phyloP scores from a whole-genome alignment of 2,888 invertebrate genomes.

The Xestia xanthographa region DNA sequence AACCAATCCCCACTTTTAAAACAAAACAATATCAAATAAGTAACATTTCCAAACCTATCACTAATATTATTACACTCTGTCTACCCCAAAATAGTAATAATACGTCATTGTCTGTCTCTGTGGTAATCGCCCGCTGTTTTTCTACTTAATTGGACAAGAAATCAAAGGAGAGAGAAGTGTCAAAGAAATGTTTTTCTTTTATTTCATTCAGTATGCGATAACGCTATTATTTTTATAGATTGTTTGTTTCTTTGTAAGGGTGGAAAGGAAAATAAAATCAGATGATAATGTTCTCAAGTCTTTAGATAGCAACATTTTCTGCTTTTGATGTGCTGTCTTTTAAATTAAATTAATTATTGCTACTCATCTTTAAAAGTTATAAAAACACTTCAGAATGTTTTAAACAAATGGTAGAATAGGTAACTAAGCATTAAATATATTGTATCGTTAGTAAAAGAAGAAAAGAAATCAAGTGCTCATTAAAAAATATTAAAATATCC shows the following conservation, averaged over 20 bases:
- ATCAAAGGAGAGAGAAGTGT: conserved; percentile 77
- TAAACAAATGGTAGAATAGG: not conserved
- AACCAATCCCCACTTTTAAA: not conserved
- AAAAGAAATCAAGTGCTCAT: not conserved
- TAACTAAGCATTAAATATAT: not conserved
- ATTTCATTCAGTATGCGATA: conserved; percentile 46
- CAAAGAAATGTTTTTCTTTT: conserved; percentile 66
- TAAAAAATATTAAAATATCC: not conserved
- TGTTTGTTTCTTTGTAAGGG: conserved; percentile 41
- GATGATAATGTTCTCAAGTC: conserved; percentile 36
- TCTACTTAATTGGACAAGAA: conserved; percentile 88
- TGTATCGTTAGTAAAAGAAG: not conserved
- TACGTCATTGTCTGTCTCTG: conserved; percentile 81
- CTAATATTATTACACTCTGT: conserved; percentile 20
- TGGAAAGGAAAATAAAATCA: conserved; percentile 33
- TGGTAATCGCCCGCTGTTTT: conserved; percentile 84
- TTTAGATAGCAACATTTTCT: not conserved
- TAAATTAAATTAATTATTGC: not conserved
- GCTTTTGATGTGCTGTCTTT: not conserved
- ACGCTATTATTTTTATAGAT: conserved; percentile 57
- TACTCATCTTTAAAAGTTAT: not conserved
- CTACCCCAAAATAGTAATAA: conserved; percentile 79
- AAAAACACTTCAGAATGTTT: not conserved
- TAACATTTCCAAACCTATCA: not conserved
- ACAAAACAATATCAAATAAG: conserved; percentile 14